These are phyloP conservation scores for Tipula unca DNA, from an alignment of 2,888 invertebrate species.

Conservation along the genomic window DNA sequence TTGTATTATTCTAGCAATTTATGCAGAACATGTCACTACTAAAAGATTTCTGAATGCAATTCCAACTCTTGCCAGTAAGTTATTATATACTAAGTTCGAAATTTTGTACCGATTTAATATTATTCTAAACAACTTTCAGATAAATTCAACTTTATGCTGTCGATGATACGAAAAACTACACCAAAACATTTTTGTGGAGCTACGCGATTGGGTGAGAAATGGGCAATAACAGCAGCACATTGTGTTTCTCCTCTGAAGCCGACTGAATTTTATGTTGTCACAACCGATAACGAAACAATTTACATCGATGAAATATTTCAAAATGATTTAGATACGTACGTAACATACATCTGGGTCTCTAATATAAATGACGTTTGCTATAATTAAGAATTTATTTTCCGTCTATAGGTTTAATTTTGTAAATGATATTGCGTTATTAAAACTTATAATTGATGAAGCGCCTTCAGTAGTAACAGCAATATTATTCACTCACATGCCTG, in stretches of 20 bases:
- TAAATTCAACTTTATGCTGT: neutral
- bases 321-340: neutral
- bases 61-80: neutral
- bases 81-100: neutral
- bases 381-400: neutral
- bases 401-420: neutral
- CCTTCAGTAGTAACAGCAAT: neutral
- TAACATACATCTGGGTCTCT: neutral
- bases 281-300: neutral
- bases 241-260: neutral
- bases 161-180: neutral
- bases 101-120: neutral
- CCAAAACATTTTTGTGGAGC: conserved; percentile 1
- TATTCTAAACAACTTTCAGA: neutral
- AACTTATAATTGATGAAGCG: neutral
- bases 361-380: neutral
- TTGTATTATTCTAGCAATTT: neutral
- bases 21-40: neutral
- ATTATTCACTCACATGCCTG: neutral
- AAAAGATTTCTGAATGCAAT: neutral
- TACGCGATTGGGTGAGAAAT: neutral
- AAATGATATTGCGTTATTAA: conserved; percentile 2
- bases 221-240: neutral
- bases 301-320: neutral
- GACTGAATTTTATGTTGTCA: neutral